A percentile compares a stretch with the other conserved stretches of the same genome.
These are phyloP conservation scores for Chrysocyon brachyurus DNA, from an alignment of 2,797 vertebrate genomes.

Conservation along the genomic window DNA sequence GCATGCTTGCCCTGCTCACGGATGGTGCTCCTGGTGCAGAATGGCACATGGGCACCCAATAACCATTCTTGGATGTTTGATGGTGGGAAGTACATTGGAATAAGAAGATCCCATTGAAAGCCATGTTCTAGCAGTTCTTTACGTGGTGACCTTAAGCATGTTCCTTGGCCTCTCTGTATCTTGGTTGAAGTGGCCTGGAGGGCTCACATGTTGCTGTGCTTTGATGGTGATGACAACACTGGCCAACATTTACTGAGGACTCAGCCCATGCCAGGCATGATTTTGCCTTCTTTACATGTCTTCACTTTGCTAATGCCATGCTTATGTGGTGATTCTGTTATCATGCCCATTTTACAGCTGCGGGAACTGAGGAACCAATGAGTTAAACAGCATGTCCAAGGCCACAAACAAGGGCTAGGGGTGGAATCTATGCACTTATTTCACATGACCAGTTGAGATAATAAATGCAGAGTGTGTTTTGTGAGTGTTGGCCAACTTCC, in stretches of 20 bases:
- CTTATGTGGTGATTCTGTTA: not conserved
- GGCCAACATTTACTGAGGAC: not conserved
- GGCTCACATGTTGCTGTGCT: not conserved
- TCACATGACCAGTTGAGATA: not conserved
- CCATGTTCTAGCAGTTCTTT: not conserved
- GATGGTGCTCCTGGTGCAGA: not conserved
- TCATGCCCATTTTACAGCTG: not conserved
- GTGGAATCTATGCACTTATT: not conserved
- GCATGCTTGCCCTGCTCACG: not conserved
- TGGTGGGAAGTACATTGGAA: not conserved
- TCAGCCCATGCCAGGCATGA: not conserved
- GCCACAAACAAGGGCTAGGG: not conserved
- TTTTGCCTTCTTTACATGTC: not conserved
- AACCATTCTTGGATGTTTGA: not conserved
- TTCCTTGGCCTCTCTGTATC: not conserved
- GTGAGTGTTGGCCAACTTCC: not conserved
- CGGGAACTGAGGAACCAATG: not conserved
- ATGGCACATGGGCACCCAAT: not conserved
- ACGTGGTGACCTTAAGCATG: not conserved
- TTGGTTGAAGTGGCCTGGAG: not conserved
- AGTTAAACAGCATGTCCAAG: not conserved
- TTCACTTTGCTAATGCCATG: not conserved
- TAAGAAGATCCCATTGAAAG: not conserved
- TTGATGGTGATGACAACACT: not conserved
- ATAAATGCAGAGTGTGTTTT: not conserved